Evolutionary conservation across 2,888 invertebrate species (phyloP), one percentile per base, ranked within the genome.

Genomic region (Cistogaster globosa): DNA sequence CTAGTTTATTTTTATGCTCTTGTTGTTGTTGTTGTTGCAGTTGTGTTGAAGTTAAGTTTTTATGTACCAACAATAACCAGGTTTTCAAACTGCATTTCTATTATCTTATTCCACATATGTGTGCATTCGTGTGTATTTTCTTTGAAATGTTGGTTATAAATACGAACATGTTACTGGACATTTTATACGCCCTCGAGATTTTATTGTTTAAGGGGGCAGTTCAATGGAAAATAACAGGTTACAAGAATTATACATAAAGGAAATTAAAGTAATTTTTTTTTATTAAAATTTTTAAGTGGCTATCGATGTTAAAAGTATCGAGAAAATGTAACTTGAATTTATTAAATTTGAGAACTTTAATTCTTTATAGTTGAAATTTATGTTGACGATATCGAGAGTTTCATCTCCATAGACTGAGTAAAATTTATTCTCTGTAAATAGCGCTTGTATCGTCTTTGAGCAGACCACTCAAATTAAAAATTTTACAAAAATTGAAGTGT

Each of bases 171-270:
- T 63, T 68, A 32, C 32, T n/a, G 68, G 55, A 62, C 60, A 68
- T 51, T 22, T 51, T 48, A 69, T 63, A 76, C 75, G 75, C 81
- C 81, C 57, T 14, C 48, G 76, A 57, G 32, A 71, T 75, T 72
- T 51, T 63, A 60, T 5, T 9, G 22, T 38, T 48, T n/a, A 48
- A 48, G n/a, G 6, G 6, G 42, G 42, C n/a, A 48, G 45, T 16
- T 16, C 7, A n/a, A 5, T 16, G 14, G 16, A n/a, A 16, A 48
- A 48, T 48, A 48, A 48, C 45, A 48, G 16, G 45, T 12, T 48
- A n/a, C 14, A 48, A 48, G 16, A 48, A 16, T n/a, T 6, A 2
- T 16, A 48, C 6, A 16, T n/a, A 16, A n/a, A 11, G 1, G 42
- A 42, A 42, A 42, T 11, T 14, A 12, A 42, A 14, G 11, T 42